Evolutionary conservation across 2,797 vertebrate genomes (phyloP).

Genomic region (Tokudaia muenninki): DNA sequence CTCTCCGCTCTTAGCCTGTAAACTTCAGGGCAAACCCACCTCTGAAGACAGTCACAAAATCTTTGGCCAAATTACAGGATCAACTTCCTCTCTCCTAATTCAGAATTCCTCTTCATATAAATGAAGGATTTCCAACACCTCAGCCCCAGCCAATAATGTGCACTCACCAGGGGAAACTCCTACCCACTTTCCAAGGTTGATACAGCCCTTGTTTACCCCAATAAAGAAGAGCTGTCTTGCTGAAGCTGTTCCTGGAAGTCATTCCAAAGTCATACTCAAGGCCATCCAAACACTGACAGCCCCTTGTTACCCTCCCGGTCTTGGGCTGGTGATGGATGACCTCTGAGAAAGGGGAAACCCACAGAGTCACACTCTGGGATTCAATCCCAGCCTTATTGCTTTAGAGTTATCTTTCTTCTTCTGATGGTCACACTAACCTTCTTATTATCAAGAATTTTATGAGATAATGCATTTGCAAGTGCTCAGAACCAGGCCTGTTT

Average conservation of each 20-base stretch:
- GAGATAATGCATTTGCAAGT: neutral
- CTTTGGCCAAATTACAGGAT: neutral
- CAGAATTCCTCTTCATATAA: neutral
- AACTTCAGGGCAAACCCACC: neutral
- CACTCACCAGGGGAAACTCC: neutral
- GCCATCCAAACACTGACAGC: neutral
- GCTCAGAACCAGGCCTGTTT: neutral
- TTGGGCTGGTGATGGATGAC: neutral
- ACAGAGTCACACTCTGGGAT: neutral
- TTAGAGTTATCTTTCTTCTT: neutral
- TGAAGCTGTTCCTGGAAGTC: neutral
- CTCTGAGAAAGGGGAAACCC: neutral
- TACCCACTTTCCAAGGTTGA: neutral
- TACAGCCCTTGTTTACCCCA: neutral
- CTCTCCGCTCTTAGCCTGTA: neutral
- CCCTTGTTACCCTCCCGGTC: neutral
- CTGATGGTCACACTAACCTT: neutral
- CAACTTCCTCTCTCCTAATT: neutral
- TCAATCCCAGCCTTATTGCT: neutral
- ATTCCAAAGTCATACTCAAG: neutral
- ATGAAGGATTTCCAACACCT: neutral
- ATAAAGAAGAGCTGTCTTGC: neutral
- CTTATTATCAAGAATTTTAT: neutral
- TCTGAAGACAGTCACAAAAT: neutral
- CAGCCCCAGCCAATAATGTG: neutral